Percentiles rank a stretch among this genome's conserved stretches.
These are phyloP conservation scores for Gyps fulvus DNA, from an alignment of 2,113 vertebrate species.

Conservation along the genomic window DNA sequence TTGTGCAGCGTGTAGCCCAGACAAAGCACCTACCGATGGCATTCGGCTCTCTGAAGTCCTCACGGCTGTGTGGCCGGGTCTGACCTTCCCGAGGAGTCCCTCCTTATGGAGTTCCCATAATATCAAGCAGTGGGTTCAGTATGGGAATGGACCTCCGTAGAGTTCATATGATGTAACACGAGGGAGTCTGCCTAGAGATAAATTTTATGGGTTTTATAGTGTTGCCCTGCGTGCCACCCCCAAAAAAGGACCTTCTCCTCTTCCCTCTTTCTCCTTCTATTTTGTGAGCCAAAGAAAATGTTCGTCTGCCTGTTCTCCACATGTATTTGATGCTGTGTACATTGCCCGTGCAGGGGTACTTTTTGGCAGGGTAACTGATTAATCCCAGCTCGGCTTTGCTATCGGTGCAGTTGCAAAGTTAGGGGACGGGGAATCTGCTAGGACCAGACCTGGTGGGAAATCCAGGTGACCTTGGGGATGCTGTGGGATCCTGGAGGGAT, in stretches of 20 bases:
- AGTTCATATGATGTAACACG: background rate
- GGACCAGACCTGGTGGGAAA: background rate
- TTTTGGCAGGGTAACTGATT: background rate
- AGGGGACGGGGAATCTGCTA: background rate
- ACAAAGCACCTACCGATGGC: constrained; percentile 70
- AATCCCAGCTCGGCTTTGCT: background rate
- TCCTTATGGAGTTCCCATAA: background rate
- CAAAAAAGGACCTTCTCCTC: background rate
- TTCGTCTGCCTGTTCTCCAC: background rate
- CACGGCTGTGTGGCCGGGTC: background rate
- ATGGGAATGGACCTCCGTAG: background rate
- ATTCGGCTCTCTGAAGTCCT: constrained; percentile 28
- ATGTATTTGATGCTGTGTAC: background rate
- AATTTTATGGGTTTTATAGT: background rate
- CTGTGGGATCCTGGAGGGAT: background rate
- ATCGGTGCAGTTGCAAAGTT: background rate
- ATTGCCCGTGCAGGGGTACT: background rate
- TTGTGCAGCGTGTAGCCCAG: constrained; percentile 51
- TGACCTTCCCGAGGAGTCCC: constrained; percentile 10
- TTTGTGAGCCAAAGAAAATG: background rate
- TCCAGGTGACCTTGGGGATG: background rate
- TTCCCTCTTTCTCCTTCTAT: background rate
- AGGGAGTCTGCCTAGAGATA: background rate
- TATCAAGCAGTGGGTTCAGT: background rate
- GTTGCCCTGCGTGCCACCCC: background rate